These are phyloP conservation scores for Rhincodon typus DNA, from an alignment of 2,797 vertebrate genomes.

Conservation along the genomic window DNA sequence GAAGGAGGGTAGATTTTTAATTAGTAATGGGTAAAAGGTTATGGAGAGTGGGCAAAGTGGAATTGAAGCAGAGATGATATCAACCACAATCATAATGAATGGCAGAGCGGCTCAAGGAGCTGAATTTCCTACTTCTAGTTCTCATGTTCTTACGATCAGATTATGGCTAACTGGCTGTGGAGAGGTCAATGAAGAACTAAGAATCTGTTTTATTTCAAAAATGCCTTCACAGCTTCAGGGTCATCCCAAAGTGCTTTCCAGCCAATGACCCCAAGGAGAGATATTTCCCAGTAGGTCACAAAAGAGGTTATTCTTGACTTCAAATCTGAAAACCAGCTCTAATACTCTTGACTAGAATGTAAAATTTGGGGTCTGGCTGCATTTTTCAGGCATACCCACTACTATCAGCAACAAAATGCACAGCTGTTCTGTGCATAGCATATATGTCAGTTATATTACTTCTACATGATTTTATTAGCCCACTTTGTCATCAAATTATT, in stretches of 20 bases:
- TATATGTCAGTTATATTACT: not conserved
- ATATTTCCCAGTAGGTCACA: no score
- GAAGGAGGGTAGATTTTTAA: no score
- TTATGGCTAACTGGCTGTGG: not conserved
- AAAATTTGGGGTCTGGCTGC: not conserved
- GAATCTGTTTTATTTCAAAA: not conserved
- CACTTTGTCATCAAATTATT: not conserved
- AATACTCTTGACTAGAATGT: not conserved
- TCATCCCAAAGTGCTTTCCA: not conserved
- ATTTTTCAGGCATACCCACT: not conserved
- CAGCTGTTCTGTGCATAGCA: not conserved
- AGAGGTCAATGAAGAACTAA: not conserved
- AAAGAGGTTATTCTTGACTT: slow-evolving; percentile 19
- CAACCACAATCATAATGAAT: no score
- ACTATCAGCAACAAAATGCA: not conserved
- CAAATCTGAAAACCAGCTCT: not conserved
- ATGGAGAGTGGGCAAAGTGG: no score
- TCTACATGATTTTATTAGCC: not conserved
- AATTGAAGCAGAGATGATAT: no score
- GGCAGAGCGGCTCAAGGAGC: no score
- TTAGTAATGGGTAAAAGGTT: no score
- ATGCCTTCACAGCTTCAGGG: not conserved
- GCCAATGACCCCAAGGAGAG: slow-evolving; percentile 21
- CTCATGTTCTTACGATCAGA: not conserved
- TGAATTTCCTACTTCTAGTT: no score